Evolutionary conservation across 2,797 vertebrate species (phyloP), one percentile per base, ranked within the genome.

Genomic region (Hydrolagus colliei): DNA sequence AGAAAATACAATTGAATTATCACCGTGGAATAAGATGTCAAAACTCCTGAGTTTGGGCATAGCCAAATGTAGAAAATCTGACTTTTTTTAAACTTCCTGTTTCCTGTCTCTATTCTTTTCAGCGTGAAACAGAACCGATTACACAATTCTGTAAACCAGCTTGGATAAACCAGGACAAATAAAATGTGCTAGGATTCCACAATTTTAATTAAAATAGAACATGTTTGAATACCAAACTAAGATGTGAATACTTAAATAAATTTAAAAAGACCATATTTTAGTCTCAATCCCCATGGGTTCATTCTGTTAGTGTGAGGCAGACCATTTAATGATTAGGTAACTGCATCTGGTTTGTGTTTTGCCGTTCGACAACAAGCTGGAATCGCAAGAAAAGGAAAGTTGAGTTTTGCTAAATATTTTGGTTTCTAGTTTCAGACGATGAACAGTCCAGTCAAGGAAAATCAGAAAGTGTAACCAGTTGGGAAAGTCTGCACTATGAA

Each of bases 401-500:
- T 41, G 27, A 68, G 3, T 18, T 35, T 59, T 76, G 41, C 7
- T 67, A 27, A 41, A 20, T 76, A 35, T 41, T 90, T 75, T 86
- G 13, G 87, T 88, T 91, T 91, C 8, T 87, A 12, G 86, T 93
- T 93, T 88, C 93, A 98, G 97, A 99, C 88, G 97, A 98, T 86
- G 98, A 99, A 86, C 93, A 67, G 11, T 18, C 63, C 20, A 16
- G 65, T 20, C 65, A 95, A 73, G 94, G 92, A 91, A 98, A 95
- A 92, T 87, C 95, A 88, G 97, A 98, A 90, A 94, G 93, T 80
- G 95, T 94, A 32, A 96, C 95, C 87, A 91, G 92, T 91, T 95
- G 97, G 89, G 98, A 98, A 89, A 96, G 93, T 91, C 98, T 96
- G 89, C 96, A 97, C 89, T 93, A 92, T 88, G 94, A 95, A 90